Percentiles rank a stretch among this genome's conserved stretches.
phyloP scores from a whole-genome alignment of 1,140 invertebrate species.

The Anastatus disparis region DNA sequence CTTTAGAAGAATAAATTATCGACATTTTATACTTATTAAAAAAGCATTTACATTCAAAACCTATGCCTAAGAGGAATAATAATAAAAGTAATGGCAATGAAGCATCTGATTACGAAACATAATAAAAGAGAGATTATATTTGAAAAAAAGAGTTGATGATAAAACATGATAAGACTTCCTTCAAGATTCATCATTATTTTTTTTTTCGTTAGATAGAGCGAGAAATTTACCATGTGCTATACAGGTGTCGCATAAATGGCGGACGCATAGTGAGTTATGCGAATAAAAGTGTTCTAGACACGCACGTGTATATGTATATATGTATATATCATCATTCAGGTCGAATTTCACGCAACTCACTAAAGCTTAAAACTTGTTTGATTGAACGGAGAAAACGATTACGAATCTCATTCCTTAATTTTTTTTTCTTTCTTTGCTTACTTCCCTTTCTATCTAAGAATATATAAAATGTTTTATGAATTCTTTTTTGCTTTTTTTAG shows the following conservation, averaged over 20 bases:
- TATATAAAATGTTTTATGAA: no score
- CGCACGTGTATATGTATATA: neutral
- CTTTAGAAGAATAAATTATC: no score
- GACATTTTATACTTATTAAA: no score
- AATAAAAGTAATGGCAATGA: no score
- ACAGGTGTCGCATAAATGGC: conserved; percentile 19
- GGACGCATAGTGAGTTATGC: conserved; percentile 16
- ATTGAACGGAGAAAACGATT: conserved; percentile 16
- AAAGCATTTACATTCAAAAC: no score
- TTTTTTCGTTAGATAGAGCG: conserved; percentile 36
- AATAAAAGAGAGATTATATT: no score
- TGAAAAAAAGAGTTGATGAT: conserved; percentile 10
- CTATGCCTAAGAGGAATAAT: no score
- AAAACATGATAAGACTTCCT: neutral
- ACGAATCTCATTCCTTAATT: neutral
- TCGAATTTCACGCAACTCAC: conserved; percentile 1
- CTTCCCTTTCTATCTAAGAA: no score
- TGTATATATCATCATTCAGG: neutral
- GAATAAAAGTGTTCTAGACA: no score
- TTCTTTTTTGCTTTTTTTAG: no score
- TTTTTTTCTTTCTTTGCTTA: neutral
- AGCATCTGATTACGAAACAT: no score
- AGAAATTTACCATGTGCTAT: conserved; percentile 28
- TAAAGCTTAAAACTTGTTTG: conserved; percentile 25
- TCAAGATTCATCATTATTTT: no score